Evolutionary conservation across 2,113 vertebrate species (phyloP).

Genomic region (Cheilinus undulatus): DNA sequence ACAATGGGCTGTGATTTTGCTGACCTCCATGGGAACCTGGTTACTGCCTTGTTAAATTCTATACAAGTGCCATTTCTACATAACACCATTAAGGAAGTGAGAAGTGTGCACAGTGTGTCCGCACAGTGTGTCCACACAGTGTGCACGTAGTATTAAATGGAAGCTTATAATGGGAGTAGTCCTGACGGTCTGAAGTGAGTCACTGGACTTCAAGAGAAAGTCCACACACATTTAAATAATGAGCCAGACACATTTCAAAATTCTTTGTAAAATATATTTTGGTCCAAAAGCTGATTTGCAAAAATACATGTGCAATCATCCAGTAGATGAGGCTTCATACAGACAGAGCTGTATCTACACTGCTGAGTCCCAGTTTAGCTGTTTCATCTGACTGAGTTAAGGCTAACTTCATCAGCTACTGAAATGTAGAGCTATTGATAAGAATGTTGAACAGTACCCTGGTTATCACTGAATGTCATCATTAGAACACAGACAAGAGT

Average conservation of each 20-base stretch:
- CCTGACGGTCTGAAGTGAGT: too few species aligned
- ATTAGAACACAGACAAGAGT: conserved; percentile 29
- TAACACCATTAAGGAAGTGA: too few species aligned
- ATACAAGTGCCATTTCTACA: too few species aligned
- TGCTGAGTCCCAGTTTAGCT: conserved; percentile 20
- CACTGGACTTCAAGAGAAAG: neutral
- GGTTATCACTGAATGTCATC: conserved; percentile 17
- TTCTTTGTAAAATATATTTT: conserved; percentile 84
- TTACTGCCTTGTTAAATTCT: too few species aligned
- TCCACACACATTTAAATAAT: conserved; percentile 1
- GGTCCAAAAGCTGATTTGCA: conserved; percentile 84
- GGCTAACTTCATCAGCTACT: conserved; percentile 51
- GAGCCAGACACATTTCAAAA: conserved; percentile 54
- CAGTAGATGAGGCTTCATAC: conserved; percentile 47
- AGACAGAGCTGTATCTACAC: conserved; percentile 13
- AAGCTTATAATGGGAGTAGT: too few species aligned
- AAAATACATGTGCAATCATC: conserved; percentile 77
- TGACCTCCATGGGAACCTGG: too few species aligned
- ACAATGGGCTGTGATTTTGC: too few species aligned
- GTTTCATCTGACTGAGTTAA: conserved; percentile 32
- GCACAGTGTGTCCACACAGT: too few species aligned
- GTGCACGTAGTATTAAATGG: too few species aligned
- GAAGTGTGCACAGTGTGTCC: too few species aligned
- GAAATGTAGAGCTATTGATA: conserved; percentile 45
- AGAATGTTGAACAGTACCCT: conserved; percentile 5